A percentile compares a stretch with the other conserved stretches of the same genome.
These are phyloP conservation scores for Enteromius viviparus DNA, from an alignment of 2,797 vertebrate species.

Conservation along the genomic window DNA sequence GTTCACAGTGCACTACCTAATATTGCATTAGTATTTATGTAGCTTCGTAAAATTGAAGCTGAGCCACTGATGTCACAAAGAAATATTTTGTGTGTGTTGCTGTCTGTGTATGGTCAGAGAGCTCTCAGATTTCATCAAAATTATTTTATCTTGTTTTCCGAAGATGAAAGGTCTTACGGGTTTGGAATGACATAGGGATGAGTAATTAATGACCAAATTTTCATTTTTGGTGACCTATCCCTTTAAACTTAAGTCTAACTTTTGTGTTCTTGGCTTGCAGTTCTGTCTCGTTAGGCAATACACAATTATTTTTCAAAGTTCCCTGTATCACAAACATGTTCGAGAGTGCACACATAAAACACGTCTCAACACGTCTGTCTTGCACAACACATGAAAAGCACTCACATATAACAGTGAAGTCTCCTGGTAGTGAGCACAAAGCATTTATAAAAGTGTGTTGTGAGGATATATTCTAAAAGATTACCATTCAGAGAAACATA, in stretches of 20 bases:
- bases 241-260: background rate
- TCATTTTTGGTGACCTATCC: background rate
- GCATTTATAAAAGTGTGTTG: background rate
- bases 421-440: background rate
- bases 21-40: background rate
- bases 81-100: background rate
- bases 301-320: background rate
- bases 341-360: slow-evolving; percentile 1
- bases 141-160: background rate
- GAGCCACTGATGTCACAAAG: background rate
- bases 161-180: background rate
- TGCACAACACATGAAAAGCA: background rate
- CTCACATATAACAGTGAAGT: background rate
- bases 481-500: background rate
- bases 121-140: no score
- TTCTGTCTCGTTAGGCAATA: background rate
- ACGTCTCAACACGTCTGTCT: slow-evolving; percentile 18
- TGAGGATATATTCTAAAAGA: background rate
- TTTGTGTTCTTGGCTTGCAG: background rate
- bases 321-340: slow-evolving; percentile 1
- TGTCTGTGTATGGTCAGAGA: background rate
- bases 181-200: background rate
- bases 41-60: background rate
- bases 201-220: background rate
- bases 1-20: no score